phyloP scores from a whole-genome alignment of 2,113 vertebrate genomes.

The Cyphomyrus plagiostoma region DNA sequence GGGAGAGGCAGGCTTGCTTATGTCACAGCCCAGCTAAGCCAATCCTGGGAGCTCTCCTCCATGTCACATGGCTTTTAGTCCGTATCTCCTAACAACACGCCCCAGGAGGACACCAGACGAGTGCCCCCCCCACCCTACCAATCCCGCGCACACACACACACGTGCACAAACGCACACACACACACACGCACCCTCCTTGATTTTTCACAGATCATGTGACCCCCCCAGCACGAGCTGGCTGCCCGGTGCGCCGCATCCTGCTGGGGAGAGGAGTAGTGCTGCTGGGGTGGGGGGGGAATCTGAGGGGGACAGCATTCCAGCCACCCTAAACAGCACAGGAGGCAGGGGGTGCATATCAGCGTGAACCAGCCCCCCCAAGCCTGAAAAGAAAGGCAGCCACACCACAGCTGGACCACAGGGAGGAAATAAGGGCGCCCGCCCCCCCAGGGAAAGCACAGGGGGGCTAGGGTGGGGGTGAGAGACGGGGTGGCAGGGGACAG shows the following conservation, averaged over 20 bases:
- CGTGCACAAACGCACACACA: neutral
- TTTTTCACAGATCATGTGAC: neutral
- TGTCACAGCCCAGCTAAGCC: slow-evolving; percentile 68
- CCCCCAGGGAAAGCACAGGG: neutral
- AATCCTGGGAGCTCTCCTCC: slow-evolving; percentile 62
- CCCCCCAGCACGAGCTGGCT: neutral
- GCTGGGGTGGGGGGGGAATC: neutral
- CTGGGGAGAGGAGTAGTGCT: neutral
- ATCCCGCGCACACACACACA: neutral
- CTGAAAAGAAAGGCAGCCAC: neutral
- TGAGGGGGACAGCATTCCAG: too few species aligned
- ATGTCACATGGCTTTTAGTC: slow-evolving; percentile 74
- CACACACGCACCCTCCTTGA: neutral
- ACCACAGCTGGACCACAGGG: neutral
- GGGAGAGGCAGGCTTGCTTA: slow-evolving; percentile 47
- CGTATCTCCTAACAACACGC: slow-evolving; percentile 60
- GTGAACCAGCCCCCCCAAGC: neutral
- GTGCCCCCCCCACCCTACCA: slow-evolving; percentile 42
- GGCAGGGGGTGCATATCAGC: neutral
- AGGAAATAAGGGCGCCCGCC: neutral
- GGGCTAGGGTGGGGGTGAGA: neutral
- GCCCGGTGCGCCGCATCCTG: neutral
- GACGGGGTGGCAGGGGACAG: neutral
- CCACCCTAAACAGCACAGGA: too few species aligned
- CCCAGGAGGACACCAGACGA: slow-evolving; percentile 49